phyloP scores from a whole-genome alignment of 2,113 vertebrate species.

The Microtus oregoni region DNA sequence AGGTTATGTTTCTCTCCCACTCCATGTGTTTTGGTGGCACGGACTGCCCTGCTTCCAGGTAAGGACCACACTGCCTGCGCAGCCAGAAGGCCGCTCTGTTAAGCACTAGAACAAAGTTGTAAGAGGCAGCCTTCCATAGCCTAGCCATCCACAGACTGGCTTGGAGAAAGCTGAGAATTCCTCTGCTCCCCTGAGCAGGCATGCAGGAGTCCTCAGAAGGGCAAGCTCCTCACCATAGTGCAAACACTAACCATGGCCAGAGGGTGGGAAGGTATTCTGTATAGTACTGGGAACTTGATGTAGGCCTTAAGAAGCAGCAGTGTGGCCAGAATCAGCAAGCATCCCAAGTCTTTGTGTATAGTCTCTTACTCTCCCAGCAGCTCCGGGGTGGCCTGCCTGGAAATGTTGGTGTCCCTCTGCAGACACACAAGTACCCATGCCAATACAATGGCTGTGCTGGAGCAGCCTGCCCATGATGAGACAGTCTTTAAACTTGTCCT shows the following conservation, averaged over 20 bases:
- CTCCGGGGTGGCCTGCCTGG: neutral
- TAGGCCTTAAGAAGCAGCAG: neutral
- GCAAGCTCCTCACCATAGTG: neutral
- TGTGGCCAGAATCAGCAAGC: neutral
- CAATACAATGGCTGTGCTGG: neutral
- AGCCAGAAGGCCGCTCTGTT: neutral
- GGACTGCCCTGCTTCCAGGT: constrained; percentile 5
- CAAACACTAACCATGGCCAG: neutral
- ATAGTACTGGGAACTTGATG: neutral
- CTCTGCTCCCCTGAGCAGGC: neutral
- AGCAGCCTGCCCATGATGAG: neutral
- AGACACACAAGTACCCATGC: neutral
- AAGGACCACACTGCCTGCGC: neutral
- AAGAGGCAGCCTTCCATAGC: neutral
- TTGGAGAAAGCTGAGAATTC: neutral
- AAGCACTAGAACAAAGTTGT: neutral
- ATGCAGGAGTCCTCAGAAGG: neutral
- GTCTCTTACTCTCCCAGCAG: neutral
- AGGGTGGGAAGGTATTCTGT: neutral
- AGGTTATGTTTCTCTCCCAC: neutral
- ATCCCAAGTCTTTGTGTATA: neutral
- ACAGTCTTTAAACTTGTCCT: neutral
- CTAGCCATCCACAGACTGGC: neutral
- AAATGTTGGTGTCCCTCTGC: neutral
- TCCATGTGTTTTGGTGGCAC: neutral